Evolutionary conservation across 2,888 invertebrate genomes (phyloP), one percentile per base, ranked within the genome.

Genomic region (Hecatera dysodea): DNA sequence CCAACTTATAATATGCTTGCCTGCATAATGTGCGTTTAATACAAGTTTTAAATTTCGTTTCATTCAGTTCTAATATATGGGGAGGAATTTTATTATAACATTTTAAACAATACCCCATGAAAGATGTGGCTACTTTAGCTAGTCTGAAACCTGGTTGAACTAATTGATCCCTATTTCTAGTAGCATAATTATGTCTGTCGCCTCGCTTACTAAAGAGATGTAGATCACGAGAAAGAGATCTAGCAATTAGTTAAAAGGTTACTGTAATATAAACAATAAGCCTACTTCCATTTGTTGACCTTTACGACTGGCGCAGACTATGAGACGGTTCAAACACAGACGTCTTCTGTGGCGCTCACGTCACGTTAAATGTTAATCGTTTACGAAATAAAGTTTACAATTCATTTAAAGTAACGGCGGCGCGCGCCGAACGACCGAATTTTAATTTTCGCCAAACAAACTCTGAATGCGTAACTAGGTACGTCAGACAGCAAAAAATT

Each of bases 221-320:
- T n/a, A n/a, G n/a, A n/a, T n/a, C n/a, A n/a, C n/a, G n/a, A n/a
- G n/a, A n/a, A n/a, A n/a, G n/a, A n/a, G n/a, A n/a, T n/a, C n/a
- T 53, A 76, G 48, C 42, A 61, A 69, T 62, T 44, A 64, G 56
- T 56, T 36, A 53, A 64, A 75, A 52, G 46, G 42, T 67, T 53
- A 69, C 39, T 36, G 15, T 53, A 52, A 62, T 59, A 62, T 65
- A 62, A 55, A 55, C 33, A 55, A 55, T 55, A n/a, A 33, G 33
- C 55, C 62, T 62, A 50, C 44, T 66, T 55, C 65, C 53, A 81
- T 71, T 60, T 36, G 53, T 55, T 44, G 62, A 72, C 60, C 53
- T 71, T 78, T 64, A 78, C 78, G 52, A 72, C 66, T 81, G 42
- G 72, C 63, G 66, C 66, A 78, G 67, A 82, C 78, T 78, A 79